Evolutionary conservation across 2,797 vertebrate genomes (phyloP).

Genomic region (Amazona finschi): DNA sequence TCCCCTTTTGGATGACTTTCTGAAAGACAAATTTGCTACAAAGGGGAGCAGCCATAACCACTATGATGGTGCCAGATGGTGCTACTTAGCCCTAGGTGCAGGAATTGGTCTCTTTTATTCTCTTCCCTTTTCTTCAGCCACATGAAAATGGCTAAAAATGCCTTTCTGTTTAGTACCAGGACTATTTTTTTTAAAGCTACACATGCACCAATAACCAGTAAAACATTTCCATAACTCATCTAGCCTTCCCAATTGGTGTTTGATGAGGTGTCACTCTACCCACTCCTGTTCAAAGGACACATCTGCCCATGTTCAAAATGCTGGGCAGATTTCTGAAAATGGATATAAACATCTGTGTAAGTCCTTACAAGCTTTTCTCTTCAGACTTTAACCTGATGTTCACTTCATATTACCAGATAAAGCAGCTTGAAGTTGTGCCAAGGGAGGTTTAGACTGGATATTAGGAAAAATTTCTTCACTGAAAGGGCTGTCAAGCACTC

Average conservation of each 20-base stretch:
- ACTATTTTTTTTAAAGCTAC: not conserved
- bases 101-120: not conserved
- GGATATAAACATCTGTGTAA: not conserved
- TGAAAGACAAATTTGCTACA: not conserved
- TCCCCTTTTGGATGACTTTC: not conserved
- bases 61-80: not conserved
- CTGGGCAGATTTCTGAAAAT: not conserved
- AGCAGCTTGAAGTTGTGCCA: not conserved
- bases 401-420: fast-evolving
- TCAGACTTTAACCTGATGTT: not conserved
- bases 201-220: not conserved
- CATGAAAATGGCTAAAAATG: not conserved
- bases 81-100: not conserved
- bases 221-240: not conserved
- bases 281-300: not conserved
- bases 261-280: not conserved
- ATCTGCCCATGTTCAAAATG: not conserved
- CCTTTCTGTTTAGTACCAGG: not conserved
- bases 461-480: not conserved
- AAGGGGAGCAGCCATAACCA: not conserved
- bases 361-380: not conserved
- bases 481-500: not conserved
- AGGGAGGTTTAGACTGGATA: not conserved
- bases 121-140: not conserved
- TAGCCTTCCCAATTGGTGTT: not conserved